Evolutionary conservation across 2,797 vertebrate genomes (phyloP), one percentile per base, ranked within the genome.

Genomic region (Menidia menidia): DNA sequence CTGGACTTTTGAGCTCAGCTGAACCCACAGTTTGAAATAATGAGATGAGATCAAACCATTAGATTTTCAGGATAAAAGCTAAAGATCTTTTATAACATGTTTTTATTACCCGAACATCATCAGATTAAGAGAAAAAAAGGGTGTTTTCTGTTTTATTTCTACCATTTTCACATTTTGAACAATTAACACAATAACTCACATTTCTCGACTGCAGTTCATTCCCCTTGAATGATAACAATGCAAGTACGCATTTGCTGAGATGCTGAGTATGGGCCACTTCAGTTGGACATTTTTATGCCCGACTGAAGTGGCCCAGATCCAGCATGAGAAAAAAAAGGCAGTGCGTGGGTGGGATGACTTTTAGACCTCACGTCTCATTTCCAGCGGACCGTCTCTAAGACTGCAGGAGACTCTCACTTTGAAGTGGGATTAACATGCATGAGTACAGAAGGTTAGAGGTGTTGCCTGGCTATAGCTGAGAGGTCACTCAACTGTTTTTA

Each of bases 341-440:
- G 48, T 39, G 45, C 67, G 68, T 87, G 80, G 70, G 81, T 79
- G 73, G 81, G 60, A 66, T 30, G 18, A 43, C 62, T 75, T 68
- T 68, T 25, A 68, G 71, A 82, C 68, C 60, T 76, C 50, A 43
- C 16, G n/a, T 80, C 68, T 80, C 69, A 75, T 54, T 69, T 78
- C 63, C 74, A 79, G 14, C 39, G 59, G 62, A 42, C 62, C 43
- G 63, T 77, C 60, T 82, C 44, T 8, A 16, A 71, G 68, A 77
- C 70, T 42, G 59, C 18, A 72, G 77, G 71, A 79, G 73, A 63
- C 76, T 63, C 55, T 57, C 44, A 42, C 86, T 90, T 90, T 92
- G 86, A 90, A 89, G 87, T 84, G 71, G 82, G 84, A 89, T 89
- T 91, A 89, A 68, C 57, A 45, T 83, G 52, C 73, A 59, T 72